Evolutionary conservation across 2,113 vertebrate species (phyloP).

Genomic region (Engystomops pustulosus): DNA sequence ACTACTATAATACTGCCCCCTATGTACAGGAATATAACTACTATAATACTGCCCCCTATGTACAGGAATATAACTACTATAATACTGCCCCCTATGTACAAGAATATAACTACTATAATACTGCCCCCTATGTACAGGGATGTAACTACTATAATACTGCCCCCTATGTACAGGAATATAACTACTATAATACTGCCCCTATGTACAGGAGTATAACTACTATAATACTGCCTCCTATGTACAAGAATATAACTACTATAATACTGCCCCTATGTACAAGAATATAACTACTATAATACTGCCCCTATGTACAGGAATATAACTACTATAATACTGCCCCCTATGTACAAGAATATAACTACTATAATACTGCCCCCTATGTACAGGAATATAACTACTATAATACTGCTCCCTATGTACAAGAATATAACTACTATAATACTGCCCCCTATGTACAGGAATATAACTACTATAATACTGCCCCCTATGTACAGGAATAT

Average conservation of each 20-base stretch:
- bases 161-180: not conserved
- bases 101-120: too few species aligned
- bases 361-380: too few species aligned
- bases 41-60: not conserved
- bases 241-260: constrained; percentile 24
- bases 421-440: too few species aligned
- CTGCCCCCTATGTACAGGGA: not conserved
- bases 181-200: not conserved
- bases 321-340: not conserved
- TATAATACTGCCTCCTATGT: not conserved
- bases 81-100: too few species aligned
- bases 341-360: too few species aligned
- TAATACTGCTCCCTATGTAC: too few species aligned
- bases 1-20: too few species aligned
- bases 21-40: not conserved
- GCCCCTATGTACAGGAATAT: not conserved
- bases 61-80: too few species aligned
- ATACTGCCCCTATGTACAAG: constrained; percentile 1
- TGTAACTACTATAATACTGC: not conserved
- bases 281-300: constrained; percentile 17
- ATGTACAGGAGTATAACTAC: constrained; percentile 19
- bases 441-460: too few species aligned
- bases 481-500: too few species aligned
- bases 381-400: too few species aligned
- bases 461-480: too few species aligned